phyloP scores from a whole-genome alignment of 2,888 invertebrate genomes.

The Brassicogethes aeneus region DNA sequence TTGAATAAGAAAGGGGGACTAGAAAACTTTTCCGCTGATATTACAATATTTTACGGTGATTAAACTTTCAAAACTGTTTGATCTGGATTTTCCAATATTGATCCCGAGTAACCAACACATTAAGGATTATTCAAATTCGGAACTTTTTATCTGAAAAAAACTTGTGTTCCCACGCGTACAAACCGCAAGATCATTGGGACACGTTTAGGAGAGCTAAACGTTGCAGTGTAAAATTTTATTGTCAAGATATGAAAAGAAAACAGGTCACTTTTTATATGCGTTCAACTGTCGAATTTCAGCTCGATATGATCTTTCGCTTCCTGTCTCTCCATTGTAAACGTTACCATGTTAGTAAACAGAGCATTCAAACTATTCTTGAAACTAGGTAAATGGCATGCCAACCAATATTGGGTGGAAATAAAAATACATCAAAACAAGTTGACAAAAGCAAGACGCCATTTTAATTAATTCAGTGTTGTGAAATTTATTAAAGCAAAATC shows the following conservation, averaged over 20 bases:
- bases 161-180: too few species aligned
- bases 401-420: too few species aligned
- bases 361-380: too few species aligned
- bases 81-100: conserved; percentile 13
- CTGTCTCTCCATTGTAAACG: too few species aligned
- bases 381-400: too few species aligned
- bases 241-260: not conserved
- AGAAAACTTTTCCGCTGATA: conserved; percentile 18
- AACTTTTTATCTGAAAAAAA: too few species aligned
- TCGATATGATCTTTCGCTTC: not conserved
- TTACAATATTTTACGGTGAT: conserved; percentile 28
- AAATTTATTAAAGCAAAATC: too few species aligned
- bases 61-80: conserved; percentile 8
- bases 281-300: not conserved
- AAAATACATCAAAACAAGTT: too few species aligned
- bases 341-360: too few species aligned
- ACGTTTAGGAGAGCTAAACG: not conserved
- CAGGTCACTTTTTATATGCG: not conserved
- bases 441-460: too few species aligned
- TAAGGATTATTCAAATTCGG: not conserved
- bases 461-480: too few species aligned
- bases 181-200: not conserved
- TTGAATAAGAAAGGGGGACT: not conserved
- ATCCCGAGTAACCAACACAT: conserved; percentile 4
- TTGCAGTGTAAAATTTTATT: not conserved